Percentiles rank a stretch among this genome's conserved stretches.
phyloP scores from a whole-genome alignment of 2,888 invertebrate species.

The Campoplex nolae region DNA sequence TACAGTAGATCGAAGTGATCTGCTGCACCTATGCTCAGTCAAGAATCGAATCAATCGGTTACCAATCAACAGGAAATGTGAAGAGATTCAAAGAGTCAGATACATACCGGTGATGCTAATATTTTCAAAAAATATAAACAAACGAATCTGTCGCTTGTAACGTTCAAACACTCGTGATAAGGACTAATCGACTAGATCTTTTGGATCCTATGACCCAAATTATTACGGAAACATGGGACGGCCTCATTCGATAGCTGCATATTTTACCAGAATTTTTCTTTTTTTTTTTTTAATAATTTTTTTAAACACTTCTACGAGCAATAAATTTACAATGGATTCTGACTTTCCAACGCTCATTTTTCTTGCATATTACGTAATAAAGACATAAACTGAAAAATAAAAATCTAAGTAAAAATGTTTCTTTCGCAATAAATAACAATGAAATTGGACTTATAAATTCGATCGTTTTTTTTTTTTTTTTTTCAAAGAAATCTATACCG shows the following conservation, averaged over 20 bases:
- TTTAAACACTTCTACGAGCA: neutral
- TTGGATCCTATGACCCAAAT: neutral
- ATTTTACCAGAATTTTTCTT: neutral
- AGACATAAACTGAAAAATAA: slow-evolving; percentile 5
- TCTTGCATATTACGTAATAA: neutral
- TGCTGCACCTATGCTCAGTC: neutral
- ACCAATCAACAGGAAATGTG: neutral
- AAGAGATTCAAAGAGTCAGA: neutral
- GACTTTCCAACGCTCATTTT: slow-evolving; percentile 15
- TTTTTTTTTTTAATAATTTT: neutral
- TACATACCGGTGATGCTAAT: neutral
- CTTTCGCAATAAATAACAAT: slow-evolving; percentile 3
- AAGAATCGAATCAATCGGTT: neutral
- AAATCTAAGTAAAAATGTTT: slow-evolving; percentile 6
- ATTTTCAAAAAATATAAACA: neutral
- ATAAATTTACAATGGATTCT: neutral
- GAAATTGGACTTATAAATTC: neutral
- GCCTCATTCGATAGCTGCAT: neutral
- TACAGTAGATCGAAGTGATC: neutral
- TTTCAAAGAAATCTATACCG: neutral
- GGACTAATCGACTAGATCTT: too few species aligned
- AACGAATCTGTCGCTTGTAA: neutral
- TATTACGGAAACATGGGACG: slow-evolving; percentile 14
- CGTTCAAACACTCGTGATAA: neutral
- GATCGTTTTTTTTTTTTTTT: neutral